Evolutionary conservation across 1,140 invertebrate genomes (phyloP), one percentile per base, ranked within the genome.

Genomic region (Aleiodes sp.): DNA sequence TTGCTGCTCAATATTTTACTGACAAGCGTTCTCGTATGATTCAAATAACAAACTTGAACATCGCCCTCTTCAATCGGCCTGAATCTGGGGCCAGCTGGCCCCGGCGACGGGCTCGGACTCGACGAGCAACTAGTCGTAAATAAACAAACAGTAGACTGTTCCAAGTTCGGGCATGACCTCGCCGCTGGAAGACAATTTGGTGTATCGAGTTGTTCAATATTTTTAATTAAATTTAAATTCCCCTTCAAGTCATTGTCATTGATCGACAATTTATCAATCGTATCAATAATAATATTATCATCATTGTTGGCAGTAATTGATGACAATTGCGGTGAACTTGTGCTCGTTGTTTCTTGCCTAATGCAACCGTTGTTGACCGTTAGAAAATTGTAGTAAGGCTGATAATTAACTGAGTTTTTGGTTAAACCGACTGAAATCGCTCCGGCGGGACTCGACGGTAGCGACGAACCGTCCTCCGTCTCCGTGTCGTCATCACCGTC

Each of bases 1-100:
- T 93, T 93, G 33, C 92, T 93, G 60, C 92, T 93, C 66, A 94
- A 85, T 65, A 95, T 92, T 84, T 95, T 95, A 81, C 91, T 92
- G 64, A 94, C 91, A 39, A 95, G 90, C 39, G 93, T 94, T 65
- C 92, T 87, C 0, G 92, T 92, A 75, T 95, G 93, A 75, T 94
- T 93, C 52, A 95, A 86, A 73, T 91, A 91, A 87, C 94, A 95
- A 31, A 94, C 88, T 78, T 92, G 91, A 19, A 94, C 88, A 64
- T 93, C 91, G 0, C 93, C 93, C 68, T 94, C 93, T 10, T 89
- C 87, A 28, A 94, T 88, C 6, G 94, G 87, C 80, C 94, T 94
- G 82, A 92, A 94, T 26, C 91, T 86, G 0, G 91, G 91, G 0
- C 91, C 91, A 1, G 85, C 87, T 0, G 88, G 86, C 16, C 78